These are phyloP conservation scores for Hiodon alosoides DNA, from an alignment of 2,113 vertebrate species.

Conservation along the genomic window DNA sequence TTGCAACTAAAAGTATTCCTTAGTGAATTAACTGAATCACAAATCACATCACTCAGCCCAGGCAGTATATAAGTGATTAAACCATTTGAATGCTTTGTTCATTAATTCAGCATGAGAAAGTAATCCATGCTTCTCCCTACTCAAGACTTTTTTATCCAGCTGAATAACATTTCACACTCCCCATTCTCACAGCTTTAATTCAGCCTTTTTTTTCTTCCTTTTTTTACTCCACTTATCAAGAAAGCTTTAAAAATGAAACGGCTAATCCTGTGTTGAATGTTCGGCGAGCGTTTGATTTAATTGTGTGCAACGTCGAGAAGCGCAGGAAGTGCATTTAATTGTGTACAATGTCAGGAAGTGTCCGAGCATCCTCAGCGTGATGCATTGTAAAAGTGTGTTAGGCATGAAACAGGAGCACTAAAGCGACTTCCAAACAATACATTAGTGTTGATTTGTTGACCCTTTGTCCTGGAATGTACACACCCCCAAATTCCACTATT, in stretches of 20 bases:
- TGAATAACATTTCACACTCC: constrained; percentile 12
- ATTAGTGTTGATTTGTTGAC: constrained; percentile 10
- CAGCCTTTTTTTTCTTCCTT: neutral
- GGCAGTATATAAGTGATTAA: constrained; percentile 10
- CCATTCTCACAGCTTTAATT: neutral
- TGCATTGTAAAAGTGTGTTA: constrained; percentile 6
- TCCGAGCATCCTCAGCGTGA: neutral
- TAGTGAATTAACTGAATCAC: neutral
- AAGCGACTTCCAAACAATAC: constrained; percentile 9
- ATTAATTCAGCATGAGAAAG: neutral
- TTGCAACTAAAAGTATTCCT: neutral
- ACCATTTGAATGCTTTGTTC: constrained; percentile 15
- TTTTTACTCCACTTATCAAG: neutral
- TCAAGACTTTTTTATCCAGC: neutral
- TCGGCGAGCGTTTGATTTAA: neutral
- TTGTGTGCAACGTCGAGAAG: too few relatives aligned
- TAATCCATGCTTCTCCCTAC: neutral
- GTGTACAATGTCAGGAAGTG: neutral
- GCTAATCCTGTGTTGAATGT: neutral
- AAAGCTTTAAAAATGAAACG: neutral
- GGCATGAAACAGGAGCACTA: neutral
- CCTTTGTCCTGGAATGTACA: neutral
- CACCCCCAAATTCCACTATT: constrained; percentile 9
- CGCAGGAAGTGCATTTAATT: neutral
- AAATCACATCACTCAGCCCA: neutral